phyloP scores from a whole-genome alignment of 2,797 vertebrate species.

The Pseudochaenichthys georgianus region DNA sequence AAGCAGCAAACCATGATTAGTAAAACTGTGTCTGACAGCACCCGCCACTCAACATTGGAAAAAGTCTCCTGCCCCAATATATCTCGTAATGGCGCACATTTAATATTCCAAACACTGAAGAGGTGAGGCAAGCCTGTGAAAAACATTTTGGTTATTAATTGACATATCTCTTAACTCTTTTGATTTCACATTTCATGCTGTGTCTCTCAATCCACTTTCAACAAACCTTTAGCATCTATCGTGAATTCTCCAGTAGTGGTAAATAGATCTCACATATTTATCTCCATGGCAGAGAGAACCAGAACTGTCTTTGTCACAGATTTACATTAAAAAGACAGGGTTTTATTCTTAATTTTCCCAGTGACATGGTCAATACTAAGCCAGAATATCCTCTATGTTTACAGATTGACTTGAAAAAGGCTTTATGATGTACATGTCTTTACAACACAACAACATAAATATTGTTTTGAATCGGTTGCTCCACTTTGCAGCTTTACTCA shows the following conservation, averaged over 20 bases:
- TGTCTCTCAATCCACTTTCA: conserved; percentile 5
- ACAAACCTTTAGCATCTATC: not conserved
- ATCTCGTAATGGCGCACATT: conserved; percentile 2
- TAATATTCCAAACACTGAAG: conserved; percentile 19
- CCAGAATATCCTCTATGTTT: not conserved
- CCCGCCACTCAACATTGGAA: conserved; percentile 35
- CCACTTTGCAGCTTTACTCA: not conserved
- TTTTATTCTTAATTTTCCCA: not conserved
- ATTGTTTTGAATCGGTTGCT: not conserved
- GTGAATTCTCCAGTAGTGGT: not conserved
- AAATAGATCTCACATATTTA: not conserved
- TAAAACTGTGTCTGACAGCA: conserved; percentile 47
- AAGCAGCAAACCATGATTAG: conserved; percentile 33
- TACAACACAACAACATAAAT: not conserved
- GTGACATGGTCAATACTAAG: not conserved
- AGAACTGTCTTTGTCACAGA: not conserved
- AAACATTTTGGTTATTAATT: conserved; percentile 11
- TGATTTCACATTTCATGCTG: conserved; percentile 8
- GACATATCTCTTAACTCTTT: not conserved
- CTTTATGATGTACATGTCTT: not conserved
- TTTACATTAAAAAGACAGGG: not conserved
- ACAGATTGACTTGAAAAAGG: not conserved
- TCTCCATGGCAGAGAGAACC: not conserved
- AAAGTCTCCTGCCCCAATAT: not conserved
- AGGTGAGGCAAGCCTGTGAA: conserved; percentile 16